Conservation (phyloP, 1,140 invertebrate species). For the Ridgeia piscesae region DNA sequence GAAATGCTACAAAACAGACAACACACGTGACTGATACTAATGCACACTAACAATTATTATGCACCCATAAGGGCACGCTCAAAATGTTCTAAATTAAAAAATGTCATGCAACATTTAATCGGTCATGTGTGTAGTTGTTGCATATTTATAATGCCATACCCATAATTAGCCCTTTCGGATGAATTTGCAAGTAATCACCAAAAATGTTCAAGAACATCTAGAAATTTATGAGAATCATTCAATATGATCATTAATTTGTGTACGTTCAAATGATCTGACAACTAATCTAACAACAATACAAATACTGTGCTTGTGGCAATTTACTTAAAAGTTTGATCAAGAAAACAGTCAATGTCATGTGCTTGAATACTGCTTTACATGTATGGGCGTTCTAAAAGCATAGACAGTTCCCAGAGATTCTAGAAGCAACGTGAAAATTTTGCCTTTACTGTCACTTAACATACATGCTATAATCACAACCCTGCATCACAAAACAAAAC, state of each 20-base stretch:
- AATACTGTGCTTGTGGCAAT: neutral
- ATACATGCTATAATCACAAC: neutral
- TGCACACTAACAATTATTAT: neutral
- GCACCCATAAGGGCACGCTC: neutral
- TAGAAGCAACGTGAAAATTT: neutral
- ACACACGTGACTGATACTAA: neutral
- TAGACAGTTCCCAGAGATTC: neutral
- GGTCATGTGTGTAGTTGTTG: neutral
- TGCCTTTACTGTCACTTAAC: neutral
- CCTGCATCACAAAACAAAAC: neutral
- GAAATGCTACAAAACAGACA: neutral
- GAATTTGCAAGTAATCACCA: neutral
- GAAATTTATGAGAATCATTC: no score
- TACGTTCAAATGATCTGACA: no score
- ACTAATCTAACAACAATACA: neutral
- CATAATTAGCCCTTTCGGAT: neutral
- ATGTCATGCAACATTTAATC: neutral
- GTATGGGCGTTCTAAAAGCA: neutral
- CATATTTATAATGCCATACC: neutral
- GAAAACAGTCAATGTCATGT: neutral
- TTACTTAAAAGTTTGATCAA: neutral
- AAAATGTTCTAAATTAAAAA: neutral
- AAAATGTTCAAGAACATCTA: neutral
- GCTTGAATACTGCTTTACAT: neutral
- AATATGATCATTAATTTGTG: no score